Evolutionary conservation across 2,888 invertebrate species (phyloP).

Genomic region (Neoitamus cyanurus): DNA sequence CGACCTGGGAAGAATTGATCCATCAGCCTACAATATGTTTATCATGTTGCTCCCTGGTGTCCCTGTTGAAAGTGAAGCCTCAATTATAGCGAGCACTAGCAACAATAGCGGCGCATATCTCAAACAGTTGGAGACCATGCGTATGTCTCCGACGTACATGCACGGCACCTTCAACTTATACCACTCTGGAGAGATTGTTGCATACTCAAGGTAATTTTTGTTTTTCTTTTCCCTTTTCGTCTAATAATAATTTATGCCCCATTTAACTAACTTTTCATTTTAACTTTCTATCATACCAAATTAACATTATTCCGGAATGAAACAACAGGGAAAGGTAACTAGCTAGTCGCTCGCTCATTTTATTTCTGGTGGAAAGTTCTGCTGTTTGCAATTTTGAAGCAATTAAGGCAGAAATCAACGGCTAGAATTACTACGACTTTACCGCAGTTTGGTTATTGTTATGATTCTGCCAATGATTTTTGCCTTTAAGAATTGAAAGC

Average conservation of each 20-base stretch:
- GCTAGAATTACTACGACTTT: too few species aligned
- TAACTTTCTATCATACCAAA: background rate
- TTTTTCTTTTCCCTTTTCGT: background rate
- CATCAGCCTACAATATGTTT: slow-evolving; percentile 72
- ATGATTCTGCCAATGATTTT: background rate
- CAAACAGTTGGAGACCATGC: slow-evolving; percentile 64
- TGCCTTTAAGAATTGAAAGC: background rate
- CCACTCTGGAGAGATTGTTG: slow-evolving; percentile 70
- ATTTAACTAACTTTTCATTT: slow-evolving; percentile 1
- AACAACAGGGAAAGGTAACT: slow-evolving; percentile 48
- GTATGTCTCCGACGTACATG: slow-evolving; percentile 72
- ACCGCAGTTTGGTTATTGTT: too few species aligned
- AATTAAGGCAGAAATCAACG: background rate
- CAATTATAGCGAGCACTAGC: slow-evolving; percentile 50
- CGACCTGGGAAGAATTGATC: slow-evolving; percentile 54
- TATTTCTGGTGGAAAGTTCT: background rate
- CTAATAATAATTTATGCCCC: background rate
- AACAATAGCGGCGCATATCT: slow-evolving; percentile 56
- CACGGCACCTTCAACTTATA: slow-evolving; percentile 70
- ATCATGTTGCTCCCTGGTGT: slow-evolving; percentile 83
- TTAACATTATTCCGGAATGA: background rate
- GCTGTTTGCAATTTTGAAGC: background rate
- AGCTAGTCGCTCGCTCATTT: too few species aligned
- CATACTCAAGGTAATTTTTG: slow-evolving; percentile 74
- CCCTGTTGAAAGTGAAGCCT: slow-evolving; percentile 69